Evolutionary conservation across 2,797 vertebrate genomes (phyloP).

Genomic region (Phrynocephalus guinanensis): DNA sequence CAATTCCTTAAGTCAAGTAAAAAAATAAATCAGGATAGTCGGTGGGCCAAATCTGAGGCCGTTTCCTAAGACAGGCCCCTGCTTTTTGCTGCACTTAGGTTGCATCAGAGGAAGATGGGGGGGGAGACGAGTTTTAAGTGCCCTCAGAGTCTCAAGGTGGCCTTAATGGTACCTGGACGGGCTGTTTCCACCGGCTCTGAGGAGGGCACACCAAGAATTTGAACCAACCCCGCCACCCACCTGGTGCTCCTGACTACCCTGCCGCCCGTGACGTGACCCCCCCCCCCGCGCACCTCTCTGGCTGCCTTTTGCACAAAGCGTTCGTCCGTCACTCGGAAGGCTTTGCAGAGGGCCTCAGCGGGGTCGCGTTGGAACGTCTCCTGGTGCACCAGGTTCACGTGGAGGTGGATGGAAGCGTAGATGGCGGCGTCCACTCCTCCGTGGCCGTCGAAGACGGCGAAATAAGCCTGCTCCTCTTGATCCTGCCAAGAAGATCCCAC

Average conservation of each 20-base stretch:
- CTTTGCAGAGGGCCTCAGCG: constrained; percentile 87
- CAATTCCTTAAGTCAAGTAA: too few relatives aligned
- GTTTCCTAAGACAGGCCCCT: background rate
- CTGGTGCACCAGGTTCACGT: constrained; percentile 92
- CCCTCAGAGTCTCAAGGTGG: too few relatives aligned
- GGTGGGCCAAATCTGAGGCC: too few relatives aligned
- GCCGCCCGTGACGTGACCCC: background rate
- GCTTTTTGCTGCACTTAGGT: too few relatives aligned
- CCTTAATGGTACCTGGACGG: too few relatives aligned
- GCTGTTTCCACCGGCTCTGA: background rate
- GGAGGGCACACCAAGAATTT: too few relatives aligned
- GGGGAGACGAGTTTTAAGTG: too few relatives aligned
- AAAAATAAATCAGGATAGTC: background rate
- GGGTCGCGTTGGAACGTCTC: constrained; percentile 92
- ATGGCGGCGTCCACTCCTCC: constrained; percentile 97
- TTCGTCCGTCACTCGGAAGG: constrained; percentile 93
- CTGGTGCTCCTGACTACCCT: background rate
- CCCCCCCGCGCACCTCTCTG: constrained; percentile 86
- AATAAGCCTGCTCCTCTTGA: constrained; percentile 98
- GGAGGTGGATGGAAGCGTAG: constrained; percentile 95
- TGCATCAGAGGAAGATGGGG: background rate
- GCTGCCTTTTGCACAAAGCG: constrained; percentile 94
- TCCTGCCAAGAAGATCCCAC: constrained; percentile 81
- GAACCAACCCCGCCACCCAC: background rate
- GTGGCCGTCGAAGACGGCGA: constrained; percentile 96